Conservation (phyloP, 2,113 vertebrate species). For the Tachysurus vachellii region DNA sequence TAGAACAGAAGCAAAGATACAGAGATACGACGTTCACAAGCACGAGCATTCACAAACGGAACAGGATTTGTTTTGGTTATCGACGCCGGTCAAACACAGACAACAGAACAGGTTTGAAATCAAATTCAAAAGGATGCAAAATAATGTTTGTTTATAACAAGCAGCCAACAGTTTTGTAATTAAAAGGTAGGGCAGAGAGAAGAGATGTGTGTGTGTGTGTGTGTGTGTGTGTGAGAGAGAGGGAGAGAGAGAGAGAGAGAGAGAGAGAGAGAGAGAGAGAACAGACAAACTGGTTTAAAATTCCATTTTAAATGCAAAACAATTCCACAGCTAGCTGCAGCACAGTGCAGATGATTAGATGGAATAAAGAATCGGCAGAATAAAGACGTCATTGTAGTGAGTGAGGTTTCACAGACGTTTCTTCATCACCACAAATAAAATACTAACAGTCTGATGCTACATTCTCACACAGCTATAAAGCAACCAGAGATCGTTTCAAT, state of each 20-base stretch:
- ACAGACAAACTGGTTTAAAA: conserved; percentile 63
- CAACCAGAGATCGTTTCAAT: too few species aligned
- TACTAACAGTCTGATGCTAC: background rate
- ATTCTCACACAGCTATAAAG: too few species aligned
- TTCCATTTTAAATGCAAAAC: conserved; percentile 60
- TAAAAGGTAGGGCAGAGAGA: conserved; percentile 49
- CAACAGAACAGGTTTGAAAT: conserved; percentile 49
- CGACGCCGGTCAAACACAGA: conserved; percentile 9
- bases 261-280: conserved; percentile 51
- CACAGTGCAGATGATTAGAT: background rate
- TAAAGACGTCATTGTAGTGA: background rate
- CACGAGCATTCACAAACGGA: conserved; percentile 37
- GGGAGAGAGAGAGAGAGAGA: too few species aligned
- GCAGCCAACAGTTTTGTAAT: conserved; percentile 55
- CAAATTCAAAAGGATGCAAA: conserved; percentile 25
- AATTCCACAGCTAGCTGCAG: background rate
- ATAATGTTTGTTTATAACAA: conserved; percentile 49
- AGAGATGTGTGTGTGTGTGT: conserved; percentile 53
- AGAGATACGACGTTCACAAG: conserved; percentile 48
- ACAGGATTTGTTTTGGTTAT: conserved; percentile 21
- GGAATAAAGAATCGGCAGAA: background rate
- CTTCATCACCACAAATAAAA: background rate
- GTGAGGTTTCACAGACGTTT: background rate
- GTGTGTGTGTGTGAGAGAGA: too few species aligned
- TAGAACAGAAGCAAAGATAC: conserved; percentile 39